Evolutionary conservation across 2,113 vertebrate genomes (phyloP).

Genomic region (Lepisosteus oculatus): DNA sequence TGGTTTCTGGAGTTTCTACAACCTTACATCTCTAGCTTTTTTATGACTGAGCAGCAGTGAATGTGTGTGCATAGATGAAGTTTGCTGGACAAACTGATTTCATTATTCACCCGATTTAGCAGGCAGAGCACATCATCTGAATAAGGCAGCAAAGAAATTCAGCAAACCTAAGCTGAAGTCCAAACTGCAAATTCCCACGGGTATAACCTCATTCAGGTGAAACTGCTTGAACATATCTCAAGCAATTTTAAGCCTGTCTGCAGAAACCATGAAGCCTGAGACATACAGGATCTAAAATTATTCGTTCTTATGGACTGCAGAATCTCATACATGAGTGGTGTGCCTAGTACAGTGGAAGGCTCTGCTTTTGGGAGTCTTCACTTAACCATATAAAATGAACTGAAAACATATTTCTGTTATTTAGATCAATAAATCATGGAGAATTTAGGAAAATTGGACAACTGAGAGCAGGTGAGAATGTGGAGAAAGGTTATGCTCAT

Average conservation of each 20-base stretch:
- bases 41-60: too few species aligned
- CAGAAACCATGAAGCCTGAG: not conserved
- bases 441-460: too few species aligned
- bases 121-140: not conserved
- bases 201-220: not conserved
- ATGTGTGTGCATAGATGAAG: not conserved
- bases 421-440: too few species aligned
- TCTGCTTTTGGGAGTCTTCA: too few species aligned
- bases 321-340: not conserved
- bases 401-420: too few species aligned
- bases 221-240: constrained; percentile 3
- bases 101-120: not conserved
- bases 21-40: too few species aligned
- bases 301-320: not conserved
- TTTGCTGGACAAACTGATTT: constrained; percentile 1
- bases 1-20: too few species aligned
- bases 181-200: not conserved
- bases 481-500: too few species aligned
- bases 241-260: not conserved
- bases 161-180: not conserved
- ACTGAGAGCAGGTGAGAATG: too few species aligned
- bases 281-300: not conserved
- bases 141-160: not conserved
- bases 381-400: too few species aligned
- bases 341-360: not conserved